Percentiles rank a stretch among this genome's conserved stretches.
Conservation (phyloP, 2,113 vertebrate species). For the Dromas ardeola region DNA sequence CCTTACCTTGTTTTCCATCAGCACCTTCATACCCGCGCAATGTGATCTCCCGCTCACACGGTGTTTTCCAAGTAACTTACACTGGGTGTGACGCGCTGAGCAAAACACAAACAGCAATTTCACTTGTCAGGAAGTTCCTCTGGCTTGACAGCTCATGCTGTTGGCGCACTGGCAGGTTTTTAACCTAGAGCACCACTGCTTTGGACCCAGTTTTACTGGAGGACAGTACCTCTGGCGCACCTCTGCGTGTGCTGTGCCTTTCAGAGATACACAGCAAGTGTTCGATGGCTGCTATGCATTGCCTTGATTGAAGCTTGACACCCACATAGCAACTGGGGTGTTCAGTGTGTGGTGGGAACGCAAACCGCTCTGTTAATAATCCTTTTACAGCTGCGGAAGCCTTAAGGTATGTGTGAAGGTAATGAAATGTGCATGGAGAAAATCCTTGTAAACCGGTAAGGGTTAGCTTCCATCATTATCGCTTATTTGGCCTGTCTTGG, state of each 20-base stretch:
- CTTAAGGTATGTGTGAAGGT: not conserved
- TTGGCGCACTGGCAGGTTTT: slow-evolving; percentile 5
- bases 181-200: not conserved
- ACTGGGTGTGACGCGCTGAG: not conserved
- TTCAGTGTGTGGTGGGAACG: not conserved
- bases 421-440: not conserved
- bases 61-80: not conserved
- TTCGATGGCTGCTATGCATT: rapidly evolving
- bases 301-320: not conserved
- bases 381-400: not conserved
- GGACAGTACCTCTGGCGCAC: not conserved
- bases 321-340: not conserved
- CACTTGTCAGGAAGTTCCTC: slow-evolving; percentile 38
- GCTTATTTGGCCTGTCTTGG: not conserved
- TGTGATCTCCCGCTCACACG: slow-evolving; percentile 62
- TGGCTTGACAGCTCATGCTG: not conserved
- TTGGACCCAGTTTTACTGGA: not conserved
- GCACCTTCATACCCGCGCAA: not conserved
- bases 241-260: not conserved
- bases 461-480: not conserved
- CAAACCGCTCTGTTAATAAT: not conserved
- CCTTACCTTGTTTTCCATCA: slow-evolving; percentile 46
- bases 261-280: not conserved
- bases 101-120: slow-evolving; percentile 52
- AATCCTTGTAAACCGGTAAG: not conserved